Percentiles rank a stretch among this genome's conserved stretches.
phyloP scores from a whole-genome alignment of 2,888 invertebrate species.

The Apamea sordens region DNA sequence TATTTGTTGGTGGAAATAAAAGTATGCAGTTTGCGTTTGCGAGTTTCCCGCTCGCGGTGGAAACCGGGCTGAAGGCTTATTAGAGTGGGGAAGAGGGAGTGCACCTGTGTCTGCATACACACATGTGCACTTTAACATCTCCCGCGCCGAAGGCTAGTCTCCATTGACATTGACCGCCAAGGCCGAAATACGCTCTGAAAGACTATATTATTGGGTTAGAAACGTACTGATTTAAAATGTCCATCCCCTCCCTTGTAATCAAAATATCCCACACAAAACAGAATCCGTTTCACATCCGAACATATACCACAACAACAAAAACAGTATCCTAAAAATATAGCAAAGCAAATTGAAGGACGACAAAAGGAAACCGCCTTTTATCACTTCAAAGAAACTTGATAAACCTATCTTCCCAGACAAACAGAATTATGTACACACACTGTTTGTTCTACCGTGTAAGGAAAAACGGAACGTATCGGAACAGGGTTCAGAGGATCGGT shows the following conservation, averaged over 20 bases:
- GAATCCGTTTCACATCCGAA: conserved; percentile 12
- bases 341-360: conserved; percentile 53
- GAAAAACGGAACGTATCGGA: conserved; percentile 51
- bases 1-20: too few relatives aligned
- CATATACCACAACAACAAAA: conserved; percentile 29
- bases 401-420: conserved; percentile 70
- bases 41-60: too few relatives aligned
- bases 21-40: too few relatives aligned
- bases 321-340: conserved; percentile 46
- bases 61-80: too few relatives aligned
- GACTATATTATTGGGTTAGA: too few relatives aligned
- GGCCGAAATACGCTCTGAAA: too few relatives aligned
- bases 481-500: conserved; percentile 32
- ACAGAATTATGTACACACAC: conserved; percentile 70
- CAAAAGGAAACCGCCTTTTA: conserved; percentile 64
- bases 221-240: neutral
- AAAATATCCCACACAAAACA: neutral
- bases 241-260: neutral
- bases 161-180: too few relatives aligned
- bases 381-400: conserved; percentile 68
- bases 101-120: too few relatives aligned
- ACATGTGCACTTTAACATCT: too few relatives aligned
- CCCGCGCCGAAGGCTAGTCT: too few relatives aligned
- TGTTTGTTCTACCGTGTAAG: conserved; percentile 62
- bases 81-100: too few relatives aligned